Percentiles rank a stretch among this genome's conserved stretches.
These are phyloP conservation scores for Ligdia adustata DNA, from an alignment of 2,888 invertebrate species.

Conservation along the genomic window DNA sequence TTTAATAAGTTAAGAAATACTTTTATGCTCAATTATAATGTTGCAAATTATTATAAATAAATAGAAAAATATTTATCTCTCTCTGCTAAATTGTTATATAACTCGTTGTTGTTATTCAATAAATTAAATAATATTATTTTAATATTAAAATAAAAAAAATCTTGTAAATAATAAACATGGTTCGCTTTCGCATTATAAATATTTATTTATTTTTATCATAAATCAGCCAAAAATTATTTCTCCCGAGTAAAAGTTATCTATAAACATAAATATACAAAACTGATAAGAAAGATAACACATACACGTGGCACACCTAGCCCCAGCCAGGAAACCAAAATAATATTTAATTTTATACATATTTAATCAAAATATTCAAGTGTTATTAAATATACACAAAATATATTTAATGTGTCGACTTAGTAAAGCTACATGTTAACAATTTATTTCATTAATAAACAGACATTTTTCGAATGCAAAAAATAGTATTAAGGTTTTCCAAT, in stretches of 20 bases:
- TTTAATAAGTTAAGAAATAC: too few species aligned
- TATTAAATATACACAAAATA: too few species aligned
- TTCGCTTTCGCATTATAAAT: conserved; percentile 72
- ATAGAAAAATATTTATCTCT: conserved; percentile 4
- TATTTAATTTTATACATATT: too few species aligned
- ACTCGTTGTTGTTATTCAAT: too few species aligned
- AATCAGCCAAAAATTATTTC: conserved; percentile 79
- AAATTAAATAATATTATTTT: too few species aligned
- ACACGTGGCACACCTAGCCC: conserved; percentile 44
- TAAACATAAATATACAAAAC: conserved; percentile 71
- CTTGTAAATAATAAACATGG: conserved; percentile 41
- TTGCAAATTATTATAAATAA: too few species aligned
- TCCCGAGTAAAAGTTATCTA: conserved; percentile 76
- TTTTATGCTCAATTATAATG: too few species aligned
- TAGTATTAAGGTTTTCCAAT: too few species aligned
- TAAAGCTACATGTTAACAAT: too few species aligned
- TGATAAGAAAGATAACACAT: conserved; percentile 64
- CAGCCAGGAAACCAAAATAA: conserved; percentile 22
- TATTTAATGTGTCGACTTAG: not conserved
- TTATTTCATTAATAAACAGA: too few species aligned
- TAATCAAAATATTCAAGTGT: too few species aligned
- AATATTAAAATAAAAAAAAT: not conserved
- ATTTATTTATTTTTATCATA: conserved; percentile 71
- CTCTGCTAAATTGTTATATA: conserved; percentile 12
- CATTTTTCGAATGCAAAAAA: too few species aligned